Conservation (phyloP, 1,140 invertebrate genomes). For the Drosophila oshimai region DNA sequence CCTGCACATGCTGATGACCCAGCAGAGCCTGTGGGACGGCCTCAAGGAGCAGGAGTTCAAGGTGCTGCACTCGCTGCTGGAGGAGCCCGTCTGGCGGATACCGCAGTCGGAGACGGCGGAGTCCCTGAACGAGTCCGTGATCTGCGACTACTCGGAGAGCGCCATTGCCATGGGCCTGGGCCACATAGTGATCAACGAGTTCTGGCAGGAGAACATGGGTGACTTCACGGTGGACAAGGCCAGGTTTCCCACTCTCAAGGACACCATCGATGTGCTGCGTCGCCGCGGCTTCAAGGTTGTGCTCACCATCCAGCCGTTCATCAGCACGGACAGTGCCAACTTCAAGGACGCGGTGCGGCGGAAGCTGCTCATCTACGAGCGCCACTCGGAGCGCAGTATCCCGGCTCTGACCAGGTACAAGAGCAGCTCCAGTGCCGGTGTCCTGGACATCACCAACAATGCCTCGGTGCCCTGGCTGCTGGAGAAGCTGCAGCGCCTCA, state of each 20-base stretch:
- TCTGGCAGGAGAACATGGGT: slow-evolving; percentile 92
- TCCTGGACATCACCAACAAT: slow-evolving; percentile 93
- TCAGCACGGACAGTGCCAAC: slow-evolving; percentile 91
- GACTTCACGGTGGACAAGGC: slow-evolving; percentile 89
- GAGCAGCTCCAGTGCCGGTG: slow-evolving; percentile 89
- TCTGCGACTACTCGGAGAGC: slow-evolving; percentile 92
- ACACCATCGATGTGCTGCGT: slow-evolving; percentile 91
- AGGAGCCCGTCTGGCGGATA: slow-evolving; percentile 93
- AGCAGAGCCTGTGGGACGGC: slow-evolving; percentile 91
- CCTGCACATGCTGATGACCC: slow-evolving; percentile 87
- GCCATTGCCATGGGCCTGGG: slow-evolving; percentile 90
- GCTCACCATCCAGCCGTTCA: slow-evolving; percentile 92
- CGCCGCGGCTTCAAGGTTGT: slow-evolving; percentile 92
- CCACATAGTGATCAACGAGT: slow-evolving; percentile 91
- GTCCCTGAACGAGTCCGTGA: slow-evolving; percentile 86
- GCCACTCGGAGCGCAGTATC: slow-evolving; percentile 88
- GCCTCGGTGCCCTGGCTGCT: slow-evolving; percentile 91
- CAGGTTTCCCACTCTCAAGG: slow-evolving; percentile 89
- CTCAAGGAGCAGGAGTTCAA: slow-evolving; percentile 89
- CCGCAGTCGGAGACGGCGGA: slow-evolving; percentile 86
- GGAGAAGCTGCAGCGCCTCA: slow-evolving; percentile 88
- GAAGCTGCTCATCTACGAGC: slow-evolving; percentile 88
- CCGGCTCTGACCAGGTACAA: slow-evolving; percentile 91
- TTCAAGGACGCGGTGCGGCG: slow-evolving; percentile 90
- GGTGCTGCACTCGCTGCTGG: slow-evolving; percentile 89